Base-by-base conservation (phyloP, 2,888 invertebrate species). In the Rhabditoides inermis region DNA sequence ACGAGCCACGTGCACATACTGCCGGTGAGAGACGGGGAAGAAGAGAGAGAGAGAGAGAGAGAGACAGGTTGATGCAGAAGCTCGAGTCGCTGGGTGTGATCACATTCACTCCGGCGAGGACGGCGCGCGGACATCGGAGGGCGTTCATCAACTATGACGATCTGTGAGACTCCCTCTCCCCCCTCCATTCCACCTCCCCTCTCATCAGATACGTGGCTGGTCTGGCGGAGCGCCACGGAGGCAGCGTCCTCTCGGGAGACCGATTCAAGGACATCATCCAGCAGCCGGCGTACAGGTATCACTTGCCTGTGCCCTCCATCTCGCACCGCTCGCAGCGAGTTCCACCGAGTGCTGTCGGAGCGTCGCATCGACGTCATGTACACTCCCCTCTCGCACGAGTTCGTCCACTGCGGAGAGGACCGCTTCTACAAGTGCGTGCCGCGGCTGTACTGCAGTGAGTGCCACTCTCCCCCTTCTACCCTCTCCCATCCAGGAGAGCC, bases 81-180 rank as follows among this genome's bases (percentile, higher is more conserved):
- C 42, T 69, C 30, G 61, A 67, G 27, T 54, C 61, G 44, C 46
- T 66, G 5, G 63, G 64, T 20, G 56, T 69, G 25, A 62, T 69
- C 27, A 64, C 65, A 10, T 69, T 69, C 46, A 69, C 69, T 25
- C 63, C 69, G 12, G 68, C 69, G 2, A 42, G 69, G 50, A 56
- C 64, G 32, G 58, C 66, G 4, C 48, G 58, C 5, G 66, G 65
- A 6, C 54, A 61, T 23, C 45, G 69, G 37, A 58, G 60, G 32
- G 65, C 65, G n/a, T 63, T 66, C 53, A 63, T 65, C 54, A 69
- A 69, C 56, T 69, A 69, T 49, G 69, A 69, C 49, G 69, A 69
- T 51, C 60, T 69, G 45, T 30, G 15, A 12, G 46, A 1, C 28
- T 39, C n/a, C 22, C 7, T 15, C 18, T 10, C n/a, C 40, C 10